Evolutionary conservation across 2,113 vertebrate genomes (phyloP), one percentile per base, ranked within the genome.

Genomic region (Rana temporaria): DNA sequence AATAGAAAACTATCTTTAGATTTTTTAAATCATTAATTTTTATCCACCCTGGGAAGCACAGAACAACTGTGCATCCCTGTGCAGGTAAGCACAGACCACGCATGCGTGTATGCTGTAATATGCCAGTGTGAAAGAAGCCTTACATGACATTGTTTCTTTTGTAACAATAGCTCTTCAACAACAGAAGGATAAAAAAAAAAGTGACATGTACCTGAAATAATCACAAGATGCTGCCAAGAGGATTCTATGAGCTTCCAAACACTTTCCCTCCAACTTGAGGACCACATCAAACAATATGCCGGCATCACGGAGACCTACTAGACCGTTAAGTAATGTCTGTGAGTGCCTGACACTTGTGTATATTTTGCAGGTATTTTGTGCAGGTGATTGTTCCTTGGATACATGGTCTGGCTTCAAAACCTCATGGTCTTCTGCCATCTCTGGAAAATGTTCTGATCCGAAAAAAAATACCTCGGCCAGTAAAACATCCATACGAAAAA

Each of bases 221-320:
- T 98, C 96, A 11, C 98, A 99, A 7, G 96, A 97, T 0, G 98
- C 97, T 14, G 98, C 98, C 70, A 99, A 91, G 0, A 99, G 95
- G 73, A 99, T 95, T 0, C 98, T 97, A 86, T 99, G 98, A 55
- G 97, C 97, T 84, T 94, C 92, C 0, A 99, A 93, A 17, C 95
- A 91, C 70, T 90, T 95, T 76, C 93, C 96, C 64, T 99, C 98
- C 53, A 99, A 96, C 62, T 96, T 86, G 55, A 99, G 94, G 22
- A 96, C 95, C 4, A 99, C 97, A 0, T 99, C 98, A 2, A 96
- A 98, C 85, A 99, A 93, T 86, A 96, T 91, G 19, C 93, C 95
- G 0, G 92, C 89, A 82, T 97, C 92, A 6, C 97, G 89, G 5
- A 99, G 94, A 0, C 93, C 91, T 63, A 96, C 86, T 24, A 99